These are phyloP conservation scores for Anhinga rufa DNA, from an alignment of 2,113 vertebrate species.

Conservation along the genomic window DNA sequence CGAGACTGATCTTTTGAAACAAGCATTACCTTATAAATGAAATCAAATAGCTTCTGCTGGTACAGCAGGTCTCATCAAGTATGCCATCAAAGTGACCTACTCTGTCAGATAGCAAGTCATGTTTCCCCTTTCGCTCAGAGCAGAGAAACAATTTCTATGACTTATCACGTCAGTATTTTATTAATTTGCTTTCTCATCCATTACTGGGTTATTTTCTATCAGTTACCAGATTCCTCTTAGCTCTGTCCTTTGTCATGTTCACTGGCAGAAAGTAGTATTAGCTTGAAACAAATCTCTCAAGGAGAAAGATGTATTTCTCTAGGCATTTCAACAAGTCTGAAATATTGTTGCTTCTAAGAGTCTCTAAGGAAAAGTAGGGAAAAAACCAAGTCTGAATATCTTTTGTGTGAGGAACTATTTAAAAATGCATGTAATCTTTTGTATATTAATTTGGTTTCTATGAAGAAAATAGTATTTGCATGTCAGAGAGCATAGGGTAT, in stretches of 20 bases:
- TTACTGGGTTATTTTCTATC: conserved; percentile 1
- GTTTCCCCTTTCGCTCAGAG: not conserved
- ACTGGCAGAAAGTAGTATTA: not conserved
- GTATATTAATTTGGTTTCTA: not conserved
- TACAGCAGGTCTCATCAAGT: not conserved
- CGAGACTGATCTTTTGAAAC: not conserved
- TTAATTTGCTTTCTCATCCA: conserved; percentile 30
- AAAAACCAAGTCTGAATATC: not conserved
- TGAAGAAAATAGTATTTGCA: not conserved
- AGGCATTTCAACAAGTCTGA: not conserved
- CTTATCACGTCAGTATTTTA: not conserved
- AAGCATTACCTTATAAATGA: conserved; percentile 14
- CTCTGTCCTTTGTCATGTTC: conserved; percentile 7
- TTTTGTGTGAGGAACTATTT: not conserved
- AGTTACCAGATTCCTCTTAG: not conserved
- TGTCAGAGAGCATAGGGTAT: not conserved
- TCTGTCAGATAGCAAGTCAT: not conserved
- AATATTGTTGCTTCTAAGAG: not conserved
- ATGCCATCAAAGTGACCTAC: not conserved
- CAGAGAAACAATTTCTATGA: not conserved
- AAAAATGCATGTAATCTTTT: not conserved
- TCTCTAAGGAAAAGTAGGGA: not conserved
- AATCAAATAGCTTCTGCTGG: conserved; percentile 1
- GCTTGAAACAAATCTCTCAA: not conserved
- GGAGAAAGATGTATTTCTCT: not conserved